Evolutionary conservation across 2,888 invertebrate species (phyloP).

Genomic region (Yponomeuta evonymella): DNA sequence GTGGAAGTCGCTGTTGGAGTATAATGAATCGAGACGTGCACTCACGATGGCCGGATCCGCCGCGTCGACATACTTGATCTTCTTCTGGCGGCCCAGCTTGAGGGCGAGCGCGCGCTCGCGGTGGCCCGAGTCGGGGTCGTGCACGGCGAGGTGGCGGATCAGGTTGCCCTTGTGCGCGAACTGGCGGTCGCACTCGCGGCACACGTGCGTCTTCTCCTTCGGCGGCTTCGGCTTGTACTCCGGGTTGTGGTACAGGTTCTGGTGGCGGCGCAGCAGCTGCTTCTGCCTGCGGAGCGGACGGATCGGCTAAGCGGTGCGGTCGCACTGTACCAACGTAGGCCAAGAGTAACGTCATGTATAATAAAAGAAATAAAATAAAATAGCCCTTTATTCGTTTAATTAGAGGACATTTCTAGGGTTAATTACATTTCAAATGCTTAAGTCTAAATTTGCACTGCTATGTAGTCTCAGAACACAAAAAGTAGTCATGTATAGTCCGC

Average conservation of each 20-base stretch:
- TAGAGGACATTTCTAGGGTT: too few species aligned
- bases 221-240: slow-evolving; percentile 91
- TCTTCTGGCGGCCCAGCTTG: slow-evolving; percentile 86
- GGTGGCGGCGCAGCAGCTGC: slow-evolving; percentile 91
- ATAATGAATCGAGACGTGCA: neutral
- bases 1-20: neutral
- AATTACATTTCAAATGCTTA: too few species aligned
- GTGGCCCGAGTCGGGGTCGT: slow-evolving; percentile 89
- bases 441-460: too few species aligned
- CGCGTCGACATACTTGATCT: slow-evolving; percentile 79
- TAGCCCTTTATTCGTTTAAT: too few species aligned
- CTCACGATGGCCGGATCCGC: neutral
- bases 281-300: slow-evolving; percentile 82
- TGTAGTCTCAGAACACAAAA: too few species aligned
- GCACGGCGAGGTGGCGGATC: slow-evolving; percentile 92
- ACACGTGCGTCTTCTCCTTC: slow-evolving; percentile 92
- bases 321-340: too few species aligned
- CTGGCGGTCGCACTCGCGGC: slow-evolving; percentile 85
- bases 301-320: too few species aligned
- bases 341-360: too few species aligned
- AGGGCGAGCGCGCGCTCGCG: slow-evolving; percentile 84
- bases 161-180: slow-evolving; percentile 94
- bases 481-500: too few species aligned
- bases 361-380: too few species aligned
- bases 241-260: slow-evolving; percentile 94